Percentiles rank a stretch among this genome's conserved stretches.
These are phyloP conservation scores for Calypte anna DNA, from an alignment of 2,113 vertebrate genomes.

Conservation along the genomic window DNA sequence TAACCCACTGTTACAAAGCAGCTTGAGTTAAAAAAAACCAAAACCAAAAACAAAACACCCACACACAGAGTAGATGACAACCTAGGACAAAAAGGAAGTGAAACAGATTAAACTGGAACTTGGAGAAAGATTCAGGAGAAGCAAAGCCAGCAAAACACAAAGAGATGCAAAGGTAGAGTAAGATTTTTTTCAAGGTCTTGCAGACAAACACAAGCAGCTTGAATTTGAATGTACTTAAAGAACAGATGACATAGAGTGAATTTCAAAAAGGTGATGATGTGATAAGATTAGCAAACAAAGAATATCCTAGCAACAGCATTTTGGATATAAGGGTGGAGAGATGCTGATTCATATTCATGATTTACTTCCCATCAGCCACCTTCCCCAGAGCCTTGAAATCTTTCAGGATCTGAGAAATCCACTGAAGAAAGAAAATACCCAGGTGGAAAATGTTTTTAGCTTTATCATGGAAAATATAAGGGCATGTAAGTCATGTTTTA, in stretches of 20 bases:
- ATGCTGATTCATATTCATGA: constrained; percentile 47
- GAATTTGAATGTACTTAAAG: constrained; percentile 58
- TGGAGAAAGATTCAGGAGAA: not conserved
- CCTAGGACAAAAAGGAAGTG: not conserved
- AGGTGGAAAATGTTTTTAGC: not conserved
- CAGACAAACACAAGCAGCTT: constrained; percentile 11
- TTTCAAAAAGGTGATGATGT: constrained; percentile 43
- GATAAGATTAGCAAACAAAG: constrained; percentile 27
- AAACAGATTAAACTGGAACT: not conserved
- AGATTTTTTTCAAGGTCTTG: constrained; percentile 21
- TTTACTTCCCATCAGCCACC: not conserved
- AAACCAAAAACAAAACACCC: no score
- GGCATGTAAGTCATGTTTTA: not conserved
- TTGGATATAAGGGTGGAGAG: constrained; percentile 36
- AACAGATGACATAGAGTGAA: constrained; percentile 15
- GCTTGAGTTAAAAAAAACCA: not conserved
- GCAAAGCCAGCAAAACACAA: not conserved
- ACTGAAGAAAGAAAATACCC: not conserved
- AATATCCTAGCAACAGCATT: constrained; percentile 60
- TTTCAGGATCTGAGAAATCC: not conserved
- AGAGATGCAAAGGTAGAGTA: not conserved
- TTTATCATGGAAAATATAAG: not conserved
- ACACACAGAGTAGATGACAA: not conserved
- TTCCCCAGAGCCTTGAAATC: not conserved
- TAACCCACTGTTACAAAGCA: not conserved